These are phyloP conservation scores for Philopedon plagiatum DNA, from an alignment of 2,888 invertebrate genomes.

Conservation along the genomic window DNA sequence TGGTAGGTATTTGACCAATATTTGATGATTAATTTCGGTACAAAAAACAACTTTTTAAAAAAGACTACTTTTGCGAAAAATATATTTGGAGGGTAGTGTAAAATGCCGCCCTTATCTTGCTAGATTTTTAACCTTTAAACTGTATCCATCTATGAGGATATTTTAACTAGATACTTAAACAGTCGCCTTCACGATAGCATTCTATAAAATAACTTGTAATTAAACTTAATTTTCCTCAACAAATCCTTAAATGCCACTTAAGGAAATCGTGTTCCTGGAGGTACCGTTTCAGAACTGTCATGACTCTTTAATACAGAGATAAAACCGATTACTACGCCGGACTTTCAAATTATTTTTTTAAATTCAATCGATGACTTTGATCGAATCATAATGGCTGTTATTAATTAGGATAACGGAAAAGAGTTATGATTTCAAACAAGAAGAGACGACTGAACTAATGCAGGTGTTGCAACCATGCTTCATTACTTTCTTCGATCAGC, in stretches of 20 bases:
- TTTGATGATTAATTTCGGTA: too few species aligned
- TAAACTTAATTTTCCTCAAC: constrained; percentile 1
- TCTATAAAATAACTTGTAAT: not conserved
- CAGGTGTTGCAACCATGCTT: constrained; percentile 33
- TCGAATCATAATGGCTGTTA: constrained; percentile 42
- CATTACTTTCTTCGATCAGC: constrained; percentile 10
- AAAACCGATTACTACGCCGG: constrained; percentile 17
- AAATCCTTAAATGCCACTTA: constrained; percentile 19
- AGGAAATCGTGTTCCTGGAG: constrained; percentile 2
- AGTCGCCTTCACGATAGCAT: too few species aligned
- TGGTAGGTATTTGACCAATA: too few species aligned
- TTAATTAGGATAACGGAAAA: constrained; percentile 42
- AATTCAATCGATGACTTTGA: constrained; percentile 29
- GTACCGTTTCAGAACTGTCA: constrained; percentile 33
- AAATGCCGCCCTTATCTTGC: too few species aligned
- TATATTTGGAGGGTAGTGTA: too few species aligned
- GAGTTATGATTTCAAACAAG: constrained; percentile 23
- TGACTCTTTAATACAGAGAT: constrained; percentile 38
- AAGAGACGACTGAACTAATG: constrained; percentile 22
- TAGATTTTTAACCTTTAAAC: too few species aligned
- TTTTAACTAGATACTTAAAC: too few species aligned
- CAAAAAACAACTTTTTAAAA: too few species aligned
- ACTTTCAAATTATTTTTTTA: constrained; percentile 39
- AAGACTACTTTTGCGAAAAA: too few species aligned
- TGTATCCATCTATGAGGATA: too few species aligned